These are phyloP conservation scores for Eudasyphora cyanicolor DNA, from an alignment of 2,888 invertebrate species.

Conservation along the genomic window DNA sequence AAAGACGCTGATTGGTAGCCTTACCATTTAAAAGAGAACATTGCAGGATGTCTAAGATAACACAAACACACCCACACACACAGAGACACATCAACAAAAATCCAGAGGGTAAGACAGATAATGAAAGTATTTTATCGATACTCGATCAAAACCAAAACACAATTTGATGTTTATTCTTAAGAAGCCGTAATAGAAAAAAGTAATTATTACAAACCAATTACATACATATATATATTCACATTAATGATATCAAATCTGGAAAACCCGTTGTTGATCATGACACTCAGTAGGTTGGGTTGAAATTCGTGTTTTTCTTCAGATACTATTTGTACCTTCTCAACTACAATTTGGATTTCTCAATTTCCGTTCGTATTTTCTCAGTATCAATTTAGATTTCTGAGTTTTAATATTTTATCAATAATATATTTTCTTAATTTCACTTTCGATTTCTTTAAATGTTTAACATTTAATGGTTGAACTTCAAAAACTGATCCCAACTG, in stretches of 20 bases:
- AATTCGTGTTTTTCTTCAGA: no score
- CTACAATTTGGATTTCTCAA: no score
- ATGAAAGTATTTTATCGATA: conserved; percentile 27
- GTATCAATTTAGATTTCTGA: no score
- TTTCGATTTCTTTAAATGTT: no score
- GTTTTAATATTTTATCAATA: no score
- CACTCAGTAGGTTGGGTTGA: no score
- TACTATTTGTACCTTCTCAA: no score
- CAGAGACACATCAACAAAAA: not conserved
- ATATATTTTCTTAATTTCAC: no score
- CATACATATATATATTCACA: not conserved
- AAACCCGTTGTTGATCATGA: not conserved
- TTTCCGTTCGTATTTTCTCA: no score
- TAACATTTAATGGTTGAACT: no score
- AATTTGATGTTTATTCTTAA: conserved; percentile 46
- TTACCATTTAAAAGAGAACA: not conserved
- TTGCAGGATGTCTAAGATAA: not conserved
- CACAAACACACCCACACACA: not conserved
- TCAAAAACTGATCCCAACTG: no score
- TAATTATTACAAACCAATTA: not conserved
- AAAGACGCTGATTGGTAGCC: not conserved
- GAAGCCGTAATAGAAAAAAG: not conserved
- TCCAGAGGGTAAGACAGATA: conserved; percentile 2
- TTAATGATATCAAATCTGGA: not conserved
- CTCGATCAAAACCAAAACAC: not conserved